Conservation (phyloP, 2,113 vertebrate species). For the Phainopepla nitens region DNA sequence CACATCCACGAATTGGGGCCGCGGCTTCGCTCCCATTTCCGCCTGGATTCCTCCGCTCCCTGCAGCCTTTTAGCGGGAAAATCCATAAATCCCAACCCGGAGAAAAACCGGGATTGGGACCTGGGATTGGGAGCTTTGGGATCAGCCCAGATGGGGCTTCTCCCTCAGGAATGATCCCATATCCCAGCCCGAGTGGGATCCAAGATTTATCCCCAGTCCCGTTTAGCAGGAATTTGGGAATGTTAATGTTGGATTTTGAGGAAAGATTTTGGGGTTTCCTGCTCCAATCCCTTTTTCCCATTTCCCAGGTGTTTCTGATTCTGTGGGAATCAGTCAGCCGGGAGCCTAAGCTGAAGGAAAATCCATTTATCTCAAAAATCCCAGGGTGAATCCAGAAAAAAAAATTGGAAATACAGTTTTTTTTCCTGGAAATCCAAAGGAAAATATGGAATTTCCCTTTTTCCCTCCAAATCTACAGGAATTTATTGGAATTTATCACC, state of each 20-base stretch:
- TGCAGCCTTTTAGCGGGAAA: background rate
- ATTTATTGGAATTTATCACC: background rate
- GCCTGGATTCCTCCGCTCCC: background rate
- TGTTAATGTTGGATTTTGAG: rapidly evolving
- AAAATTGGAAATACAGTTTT: no score
- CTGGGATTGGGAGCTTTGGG: background rate
- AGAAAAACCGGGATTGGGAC: background rate
- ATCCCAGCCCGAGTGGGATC: background rate
- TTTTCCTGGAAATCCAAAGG: background rate
- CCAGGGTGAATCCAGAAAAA: background rate
- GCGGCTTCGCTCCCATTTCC: background rate
- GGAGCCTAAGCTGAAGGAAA: background rate
- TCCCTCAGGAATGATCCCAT: rapidly evolving
- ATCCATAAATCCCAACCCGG: background rate
- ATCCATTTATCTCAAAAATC: rapidly evolving
- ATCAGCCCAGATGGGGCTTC: background rate
- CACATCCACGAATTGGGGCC: rapidly evolving
- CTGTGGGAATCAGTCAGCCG: rapidly evolving
- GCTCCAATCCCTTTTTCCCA: rapidly evolving
- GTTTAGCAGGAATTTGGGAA: background rate
- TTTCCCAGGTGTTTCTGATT: background rate
- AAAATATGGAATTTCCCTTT: rapidly evolving
- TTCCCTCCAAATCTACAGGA: rapidly evolving
- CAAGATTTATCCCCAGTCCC: background rate
- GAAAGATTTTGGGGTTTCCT: background rate